A percentile compares a stretch with the other conserved stretches of the same genome.
Conservation (phyloP, 2,113 vertebrate genomes). For the Pholis gunnellus region DNA sequence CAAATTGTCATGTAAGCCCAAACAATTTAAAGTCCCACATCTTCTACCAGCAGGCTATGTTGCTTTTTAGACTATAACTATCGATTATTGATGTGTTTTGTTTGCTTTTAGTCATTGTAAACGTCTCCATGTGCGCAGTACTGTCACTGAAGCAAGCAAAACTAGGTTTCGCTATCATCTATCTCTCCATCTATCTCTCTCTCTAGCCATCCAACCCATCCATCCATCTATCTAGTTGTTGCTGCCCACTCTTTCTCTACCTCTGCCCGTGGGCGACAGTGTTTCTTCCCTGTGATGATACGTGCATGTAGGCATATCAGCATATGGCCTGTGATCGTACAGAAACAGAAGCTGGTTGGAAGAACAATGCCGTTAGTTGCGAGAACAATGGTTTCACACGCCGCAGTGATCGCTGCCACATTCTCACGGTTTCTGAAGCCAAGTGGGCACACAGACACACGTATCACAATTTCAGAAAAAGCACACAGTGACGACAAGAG, state of each 20-base stretch:
- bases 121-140: not conserved
- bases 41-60: not conserved
- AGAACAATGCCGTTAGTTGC: conserved; percentile 51
- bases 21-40: not conserved
- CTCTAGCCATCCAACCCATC: not conserved
- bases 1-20: not conserved
- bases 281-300: conserved; percentile 21
- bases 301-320: conserved; percentile 55
- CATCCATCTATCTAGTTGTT: not conserved
- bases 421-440: conserved; percentile 43
- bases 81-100: not conserved
- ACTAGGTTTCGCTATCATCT: not conserved
- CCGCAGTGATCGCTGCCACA: conserved; percentile 48
- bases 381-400: conserved; percentile 65
- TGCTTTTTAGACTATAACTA: not conserved
- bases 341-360: conserved; percentile 41
- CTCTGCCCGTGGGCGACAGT: conserved; percentile 49
- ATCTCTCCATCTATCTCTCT: not conserved
- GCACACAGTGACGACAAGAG: not conserved
- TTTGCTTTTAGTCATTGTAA: not conserved
- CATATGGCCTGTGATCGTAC: conserved; percentile 69
- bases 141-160: not conserved
- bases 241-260: not conserved
- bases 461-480: conserved; percentile 37
- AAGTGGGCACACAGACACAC: conserved; percentile 34